Evolutionary conservation across 1,140 invertebrate species (phyloP), one percentile per base, ranked within the genome.

Genomic region (Lepidostoma basale): DNA sequence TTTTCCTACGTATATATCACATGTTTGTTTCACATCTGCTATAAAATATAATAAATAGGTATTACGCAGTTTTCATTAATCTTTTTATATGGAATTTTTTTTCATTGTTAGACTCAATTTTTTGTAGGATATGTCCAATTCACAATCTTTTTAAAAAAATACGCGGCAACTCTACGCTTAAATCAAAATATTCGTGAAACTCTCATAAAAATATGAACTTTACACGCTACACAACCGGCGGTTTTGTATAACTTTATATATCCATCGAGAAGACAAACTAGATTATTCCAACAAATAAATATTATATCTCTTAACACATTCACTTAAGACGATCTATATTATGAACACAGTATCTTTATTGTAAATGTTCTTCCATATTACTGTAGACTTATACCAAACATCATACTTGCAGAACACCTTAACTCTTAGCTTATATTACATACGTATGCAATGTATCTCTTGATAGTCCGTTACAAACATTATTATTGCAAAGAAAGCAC

Each of bases 341-440:
- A 60, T 60, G 56, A 60, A 60, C 56, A 60, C 56, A 60, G 23
- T 42, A 40, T 42, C 36, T 42, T 60, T 60, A 60, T 60, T 60
- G 56, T 60, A 39, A 56, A 56, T 33, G 52, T 56, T 56, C 30
- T 56, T 33, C 30, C 10, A 18, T 20, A 56, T 56, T 8, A 56
- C 22, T 56, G 36, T 20, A 36, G 49, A 14, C 30, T 33, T 33
- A 12, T 33, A 5, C 12, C 12, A 6, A 33, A 6, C 5, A 33
- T 33, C 12, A 33, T 33, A 33, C 12, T 33, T 6, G 5, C 12
- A 6, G 5, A 33, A 33, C 30, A 33, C 6, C 12, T 6, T 33
- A 6, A n/a, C n/a, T n/a, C n/a, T n/a, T n/a, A n/a, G n/a, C n/a
- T n/a, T n/a, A n/a, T n/a, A n/a, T n/a, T n/a, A n/a, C n/a, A n/a